A percentile compares a stretch with the other conserved stretches of the same genome.
Evolutionary conservation across 2,797 vertebrate genomes (phyloP).

Genomic region (Novumbra hubbsi): DNA sequence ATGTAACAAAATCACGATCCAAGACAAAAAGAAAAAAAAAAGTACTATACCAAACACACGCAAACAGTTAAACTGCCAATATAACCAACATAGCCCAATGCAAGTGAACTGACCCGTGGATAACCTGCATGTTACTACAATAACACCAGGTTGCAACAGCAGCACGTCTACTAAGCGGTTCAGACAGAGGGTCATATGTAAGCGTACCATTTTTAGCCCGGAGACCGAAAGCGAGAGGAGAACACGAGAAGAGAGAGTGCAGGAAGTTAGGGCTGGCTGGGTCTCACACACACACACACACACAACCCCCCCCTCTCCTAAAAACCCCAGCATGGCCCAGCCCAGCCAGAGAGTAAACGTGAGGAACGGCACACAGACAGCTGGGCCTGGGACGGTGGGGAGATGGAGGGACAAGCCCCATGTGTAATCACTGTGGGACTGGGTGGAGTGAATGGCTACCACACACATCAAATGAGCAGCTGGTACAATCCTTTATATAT

Average conservation of each 20-base stretch:
- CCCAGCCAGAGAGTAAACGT: slow-evolving; percentile 57
- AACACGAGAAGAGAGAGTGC: background rate
- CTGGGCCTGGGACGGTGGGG: slow-evolving; percentile 14
- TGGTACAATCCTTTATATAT: background rate
- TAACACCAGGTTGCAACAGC: slow-evolving; percentile 38
- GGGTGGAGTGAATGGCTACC: slow-evolving; percentile 26
- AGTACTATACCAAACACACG: background rate
- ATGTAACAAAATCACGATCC: too few relatives aligned
- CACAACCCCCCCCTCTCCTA: slow-evolving; percentile 20
- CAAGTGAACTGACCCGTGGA: background rate
- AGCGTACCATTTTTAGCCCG: background rate
- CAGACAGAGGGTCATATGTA: slow-evolving; percentile 14
- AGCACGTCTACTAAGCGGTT: slow-evolving; percentile 10
- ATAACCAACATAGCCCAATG: background rate
- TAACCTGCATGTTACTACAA: slow-evolving; percentile 2
- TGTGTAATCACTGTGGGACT: slow-evolving; percentile 11
- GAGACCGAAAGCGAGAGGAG: background rate
- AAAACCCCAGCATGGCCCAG: background rate
- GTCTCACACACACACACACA: slow-evolving; percentile 11
- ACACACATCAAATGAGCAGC: slow-evolving; percentile 41
- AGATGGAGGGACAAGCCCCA: slow-evolving; percentile 41
- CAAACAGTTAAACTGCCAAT: background rate
- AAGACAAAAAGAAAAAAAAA: background rate
- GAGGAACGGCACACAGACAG: slow-evolving; percentile 65
- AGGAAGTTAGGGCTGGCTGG: slow-evolving; percentile 15